Evolutionary conservation across 2,797 vertebrate species (phyloP).

Genomic region (Orientallactaga sibirica): DNA sequence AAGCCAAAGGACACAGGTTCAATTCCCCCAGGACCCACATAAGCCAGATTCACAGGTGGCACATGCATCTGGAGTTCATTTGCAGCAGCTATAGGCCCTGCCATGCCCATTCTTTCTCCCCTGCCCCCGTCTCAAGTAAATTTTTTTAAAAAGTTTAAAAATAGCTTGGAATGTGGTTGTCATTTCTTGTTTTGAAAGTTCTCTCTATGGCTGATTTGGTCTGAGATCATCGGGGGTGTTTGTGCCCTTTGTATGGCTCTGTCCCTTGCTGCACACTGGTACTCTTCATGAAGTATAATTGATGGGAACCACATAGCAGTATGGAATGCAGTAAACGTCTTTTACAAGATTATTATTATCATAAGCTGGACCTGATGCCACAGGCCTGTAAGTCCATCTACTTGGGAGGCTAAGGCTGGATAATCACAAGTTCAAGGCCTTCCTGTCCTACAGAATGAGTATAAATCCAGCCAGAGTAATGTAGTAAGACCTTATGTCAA

Average conservation of each 20-base stretch:
- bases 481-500: background rate
- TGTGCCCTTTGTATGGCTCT: background rate
- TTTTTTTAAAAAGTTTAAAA: background rate
- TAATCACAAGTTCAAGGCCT: background rate
- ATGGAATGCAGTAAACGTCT: background rate
- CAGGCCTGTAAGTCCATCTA: background rate
- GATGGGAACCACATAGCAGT: background rate
- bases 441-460: background rate
- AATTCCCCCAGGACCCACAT: too few relatives aligned
- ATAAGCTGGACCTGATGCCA: background rate
- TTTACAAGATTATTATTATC: background rate
- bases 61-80: too few relatives aligned
- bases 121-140: too few relatives aligned
- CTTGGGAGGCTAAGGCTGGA: background rate
- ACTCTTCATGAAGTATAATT: background rate
- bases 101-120: too few relatives aligned
- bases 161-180: background rate
- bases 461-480: background rate
- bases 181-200: background rate
- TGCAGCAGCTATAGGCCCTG: too few relatives aligned
- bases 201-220: background rate
- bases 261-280: background rate
- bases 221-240: background rate
- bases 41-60: too few relatives aligned
- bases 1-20: too few relatives aligned